Evolutionary conservation across 2,113 vertebrate species (phyloP), one percentile per base, ranked within the genome.

Genomic region (Dendropsophus ebraccatus): DNA sequence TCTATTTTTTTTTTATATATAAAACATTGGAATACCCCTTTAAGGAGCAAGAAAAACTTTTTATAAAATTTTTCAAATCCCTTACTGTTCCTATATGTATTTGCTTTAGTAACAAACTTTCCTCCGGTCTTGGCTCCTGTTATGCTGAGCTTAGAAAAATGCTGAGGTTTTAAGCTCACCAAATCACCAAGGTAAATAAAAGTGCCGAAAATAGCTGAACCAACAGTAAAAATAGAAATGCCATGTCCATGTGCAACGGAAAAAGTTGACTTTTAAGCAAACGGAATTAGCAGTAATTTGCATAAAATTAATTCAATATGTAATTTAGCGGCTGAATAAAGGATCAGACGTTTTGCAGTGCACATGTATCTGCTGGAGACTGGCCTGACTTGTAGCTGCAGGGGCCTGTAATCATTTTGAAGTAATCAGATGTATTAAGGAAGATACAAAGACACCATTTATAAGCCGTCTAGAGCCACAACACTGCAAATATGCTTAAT

Each of bases 281-380:
- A 69, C 21, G n/a, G 30, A 79, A 86, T 86, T 80, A 70, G 47
- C 30, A 30, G 60, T 58, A 70, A 79, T 79, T 86, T 86, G 84
- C 76, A 80, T 80, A 80, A 70, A 80, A 86, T 80, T 25, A 80
- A 35, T 79, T 17, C 84, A 80, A 72, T 52, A 86, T 86, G 84
- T 72, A 69, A 79, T 60, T 50, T 74, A 9, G 35, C 72, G 67
- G 50, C 50, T 78, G 52, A 13, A 21, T 54, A 32, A 62, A 47
- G 41, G 54, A 80, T 80, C 77, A 80, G 56, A 62, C 28, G 13
- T 45, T 37, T 60, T 62, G 77, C 54, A 17, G 25, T 5, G 4
- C 54, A 80, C 35, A 23, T 45, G 56, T 80, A 80, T 62, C 32
- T 25, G 1, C 54, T 21, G 23, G 54, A 62, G 77, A 80, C 28